phyloP scores from a whole-genome alignment of 2,113 vertebrate species.

The Otis tarda region DNA sequence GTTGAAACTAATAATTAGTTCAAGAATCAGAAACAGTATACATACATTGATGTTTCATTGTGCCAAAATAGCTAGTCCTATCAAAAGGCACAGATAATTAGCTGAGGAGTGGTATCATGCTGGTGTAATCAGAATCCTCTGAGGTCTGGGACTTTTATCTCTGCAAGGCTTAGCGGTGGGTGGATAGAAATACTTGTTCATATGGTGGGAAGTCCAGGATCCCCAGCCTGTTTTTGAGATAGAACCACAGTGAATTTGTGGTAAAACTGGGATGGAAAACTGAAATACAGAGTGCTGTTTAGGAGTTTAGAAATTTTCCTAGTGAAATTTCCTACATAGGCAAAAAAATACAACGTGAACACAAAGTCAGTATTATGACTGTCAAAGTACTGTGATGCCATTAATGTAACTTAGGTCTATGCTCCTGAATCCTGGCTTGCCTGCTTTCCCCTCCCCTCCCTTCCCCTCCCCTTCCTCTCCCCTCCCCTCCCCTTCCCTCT shows the following conservation, averaged over 20 bases:
- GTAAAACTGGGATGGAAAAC: background rate
- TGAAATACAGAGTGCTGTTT: background rate
- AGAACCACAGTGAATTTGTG: background rate
- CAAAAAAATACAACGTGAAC: background rate
- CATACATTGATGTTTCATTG: rapidly evolving
- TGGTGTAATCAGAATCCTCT: background rate
- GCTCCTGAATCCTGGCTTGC: background rate
- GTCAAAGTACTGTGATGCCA: background rate
- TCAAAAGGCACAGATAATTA: background rate
- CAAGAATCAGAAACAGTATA: background rate
- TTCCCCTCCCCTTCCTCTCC: background rate
- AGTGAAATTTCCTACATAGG: background rate
- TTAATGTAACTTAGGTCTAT: background rate
- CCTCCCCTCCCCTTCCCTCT: background rate
- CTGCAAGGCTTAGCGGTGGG: background rate
- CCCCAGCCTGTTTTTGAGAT: background rate
- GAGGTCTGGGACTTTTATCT: background rate
- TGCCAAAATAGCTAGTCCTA: background rate
- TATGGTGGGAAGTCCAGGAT: background rate
- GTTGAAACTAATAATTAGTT: background rate
- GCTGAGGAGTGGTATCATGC: background rate
- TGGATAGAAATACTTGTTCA: background rate
- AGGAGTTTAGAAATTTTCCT: background rate
- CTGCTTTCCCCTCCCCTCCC: background rate
- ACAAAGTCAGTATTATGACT: background rate